These are phyloP conservation scores for Nomada goodeniana DNA, from an alignment of 2,888 invertebrate species.

Conservation along the genomic window DNA sequence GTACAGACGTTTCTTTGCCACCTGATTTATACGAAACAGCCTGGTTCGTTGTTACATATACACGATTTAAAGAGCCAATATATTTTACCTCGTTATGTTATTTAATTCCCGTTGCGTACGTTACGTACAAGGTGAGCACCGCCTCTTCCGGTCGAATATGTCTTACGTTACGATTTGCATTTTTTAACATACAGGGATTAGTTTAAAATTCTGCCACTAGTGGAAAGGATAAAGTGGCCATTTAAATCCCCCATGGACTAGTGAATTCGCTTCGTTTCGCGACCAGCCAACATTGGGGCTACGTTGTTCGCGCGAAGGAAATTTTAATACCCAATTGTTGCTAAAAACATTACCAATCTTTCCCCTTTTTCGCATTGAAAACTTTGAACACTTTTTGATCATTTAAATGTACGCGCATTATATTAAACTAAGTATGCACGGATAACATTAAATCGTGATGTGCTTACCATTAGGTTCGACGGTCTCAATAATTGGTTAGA, in stretches of 20 bases:
- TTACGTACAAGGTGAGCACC: background rate
- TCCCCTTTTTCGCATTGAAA: no score
- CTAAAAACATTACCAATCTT: no score
- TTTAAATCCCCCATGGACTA: background rate
- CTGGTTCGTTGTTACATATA: background rate
- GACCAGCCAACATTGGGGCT: background rate
- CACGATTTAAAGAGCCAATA: background rate
- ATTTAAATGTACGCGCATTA: no score
- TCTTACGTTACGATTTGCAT: constrained; percentile 8
- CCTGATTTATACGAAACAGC: background rate
- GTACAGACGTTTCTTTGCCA: background rate
- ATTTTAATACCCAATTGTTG: background rate
- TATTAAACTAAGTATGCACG: no score
- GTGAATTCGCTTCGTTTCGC: background rate
- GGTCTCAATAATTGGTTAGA: background rate
- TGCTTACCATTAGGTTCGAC: no score
- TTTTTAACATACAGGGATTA: background rate
- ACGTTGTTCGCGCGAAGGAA: background rate
- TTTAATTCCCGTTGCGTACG: background rate
- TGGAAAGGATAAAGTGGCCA: background rate
- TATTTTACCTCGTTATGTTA: background rate
- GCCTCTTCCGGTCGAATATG: no score
- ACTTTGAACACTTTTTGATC: no score
- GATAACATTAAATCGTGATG: no score
- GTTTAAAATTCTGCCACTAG: background rate